Conservation (phyloP, 2,113 vertebrate species). For the Oncorhynchus mykiss region DNA sequence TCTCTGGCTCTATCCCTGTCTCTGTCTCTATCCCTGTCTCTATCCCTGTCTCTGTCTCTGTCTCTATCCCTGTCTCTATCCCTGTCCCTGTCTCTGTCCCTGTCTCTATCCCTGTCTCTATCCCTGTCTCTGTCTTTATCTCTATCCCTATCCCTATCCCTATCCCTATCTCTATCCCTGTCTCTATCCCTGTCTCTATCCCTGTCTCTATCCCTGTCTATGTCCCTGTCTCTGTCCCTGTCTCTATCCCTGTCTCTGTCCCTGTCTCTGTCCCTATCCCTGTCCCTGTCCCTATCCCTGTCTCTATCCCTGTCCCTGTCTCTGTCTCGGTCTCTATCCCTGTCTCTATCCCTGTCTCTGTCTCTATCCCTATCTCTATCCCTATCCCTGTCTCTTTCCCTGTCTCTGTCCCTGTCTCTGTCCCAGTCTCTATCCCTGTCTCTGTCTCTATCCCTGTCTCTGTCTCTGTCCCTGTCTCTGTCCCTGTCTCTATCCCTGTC, state of each 20-base stretch:
- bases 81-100: constrained; percentile 11
- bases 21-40: neutral
- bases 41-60: constrained; percentile 1
- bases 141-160: too few relatives aligned
- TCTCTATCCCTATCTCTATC: too few relatives aligned
- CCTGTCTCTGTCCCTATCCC: neutral
- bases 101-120: neutral
- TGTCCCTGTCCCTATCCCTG: too few relatives aligned
- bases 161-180: constrained; percentile 3
- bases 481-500: too few relatives aligned
- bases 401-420: too few relatives aligned
- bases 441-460: too few relatives aligned
- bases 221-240: constrained; percentile 12
- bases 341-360: neutral
- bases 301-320: too few relatives aligned
- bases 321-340: neutral
- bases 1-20: neutral
- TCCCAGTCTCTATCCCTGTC: too few relatives aligned
- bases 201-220: neutral
- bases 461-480: too few relatives aligned
- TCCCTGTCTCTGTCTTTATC: constrained; percentile 10
- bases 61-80: constrained; percentile 8
- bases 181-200: constrained; percentile 8
- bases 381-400: too few relatives aligned
- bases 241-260: constrained; percentile 4